phyloP scores from a whole-genome alignment of 2,113 vertebrate genomes.

The Nycticebus coucang region DNA sequence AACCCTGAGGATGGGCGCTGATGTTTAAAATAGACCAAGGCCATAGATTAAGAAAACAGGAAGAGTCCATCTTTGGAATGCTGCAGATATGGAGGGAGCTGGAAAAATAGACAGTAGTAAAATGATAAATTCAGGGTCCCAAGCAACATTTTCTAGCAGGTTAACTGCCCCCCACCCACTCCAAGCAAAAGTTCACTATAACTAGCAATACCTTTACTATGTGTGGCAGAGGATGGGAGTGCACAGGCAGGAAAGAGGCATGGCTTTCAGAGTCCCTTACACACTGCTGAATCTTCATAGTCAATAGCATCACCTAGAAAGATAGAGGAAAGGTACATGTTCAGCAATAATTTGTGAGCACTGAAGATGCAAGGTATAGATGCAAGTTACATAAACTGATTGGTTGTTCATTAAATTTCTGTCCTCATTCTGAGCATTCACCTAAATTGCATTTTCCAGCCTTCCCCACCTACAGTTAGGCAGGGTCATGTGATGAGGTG shows the following conservation, averaged over 20 bases:
- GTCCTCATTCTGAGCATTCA: not conserved
- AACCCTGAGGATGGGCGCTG: conserved; percentile 38
- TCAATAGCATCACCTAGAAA: not conserved
- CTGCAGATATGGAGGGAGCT: not conserved
- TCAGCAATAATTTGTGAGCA: not conserved
- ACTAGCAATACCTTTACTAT: not conserved
- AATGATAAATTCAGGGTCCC: not conserved
- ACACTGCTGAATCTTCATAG: not conserved
- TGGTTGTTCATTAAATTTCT: not conserved
- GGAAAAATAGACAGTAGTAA: not conserved
- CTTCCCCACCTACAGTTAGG: not conserved
- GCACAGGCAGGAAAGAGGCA: not conserved
- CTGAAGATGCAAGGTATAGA: not conserved
- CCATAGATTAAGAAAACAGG: conserved; percentile 45
- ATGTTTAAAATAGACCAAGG: conserved; percentile 63
- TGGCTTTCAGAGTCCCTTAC: not conserved
- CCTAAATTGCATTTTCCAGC: not conserved
- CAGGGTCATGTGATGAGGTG: not conserved
- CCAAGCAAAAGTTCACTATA: not conserved
- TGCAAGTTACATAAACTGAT: not conserved
- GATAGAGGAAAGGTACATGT: not conserved
- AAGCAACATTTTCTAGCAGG: not conserved
- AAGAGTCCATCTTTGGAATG: conserved; percentile 33
- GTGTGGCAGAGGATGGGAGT: not conserved
- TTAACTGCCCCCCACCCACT: not conserved